phyloP scores from a whole-genome alignment of 2,113 vertebrate species.

The Pelusios castaneus region DNA sequence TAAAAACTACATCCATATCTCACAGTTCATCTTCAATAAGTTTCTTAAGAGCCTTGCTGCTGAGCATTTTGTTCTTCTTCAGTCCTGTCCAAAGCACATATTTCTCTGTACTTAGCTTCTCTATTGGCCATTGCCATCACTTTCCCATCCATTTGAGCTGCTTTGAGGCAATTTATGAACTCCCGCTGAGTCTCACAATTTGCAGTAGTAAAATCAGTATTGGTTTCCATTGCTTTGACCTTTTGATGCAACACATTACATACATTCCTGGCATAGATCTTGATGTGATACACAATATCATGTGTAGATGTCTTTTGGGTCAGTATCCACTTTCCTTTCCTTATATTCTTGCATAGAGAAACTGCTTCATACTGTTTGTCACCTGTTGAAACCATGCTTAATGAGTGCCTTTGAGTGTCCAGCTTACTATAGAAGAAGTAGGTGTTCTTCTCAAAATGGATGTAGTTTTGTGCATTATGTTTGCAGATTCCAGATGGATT shows the following conservation, averaged over 20 bases:
- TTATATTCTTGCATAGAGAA: not conserved
- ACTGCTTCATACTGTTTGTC: not conserved
- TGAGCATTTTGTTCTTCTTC: not conserved
- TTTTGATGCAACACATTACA: not conserved
- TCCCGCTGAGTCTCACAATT: not conserved
- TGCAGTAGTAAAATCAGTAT: not conserved
- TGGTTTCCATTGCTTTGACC: not conserved
- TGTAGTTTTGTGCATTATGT: not conserved
- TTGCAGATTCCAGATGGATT: not conserved
- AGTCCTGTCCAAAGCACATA: not conserved
- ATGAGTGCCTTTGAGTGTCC: not conserved
- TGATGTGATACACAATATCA: not conserved
- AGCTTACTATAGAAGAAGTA: not conserved
- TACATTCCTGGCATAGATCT: not conserved
- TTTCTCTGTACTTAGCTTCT: not conserved
- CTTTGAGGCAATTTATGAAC: not conserved
- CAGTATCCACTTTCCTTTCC: not conserved
- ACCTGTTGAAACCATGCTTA: not conserved
- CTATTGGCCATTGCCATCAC: not conserved
- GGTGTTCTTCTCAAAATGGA: not conserved
- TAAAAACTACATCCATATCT: not conserved
- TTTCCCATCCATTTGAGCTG: not conserved
- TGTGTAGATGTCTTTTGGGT: not conserved
- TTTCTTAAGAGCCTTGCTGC: not conserved
- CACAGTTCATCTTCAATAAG: not conserved